Conservation (phyloP, 2,888 invertebrate genomes). For the Dolichomitus sp. region DNA sequence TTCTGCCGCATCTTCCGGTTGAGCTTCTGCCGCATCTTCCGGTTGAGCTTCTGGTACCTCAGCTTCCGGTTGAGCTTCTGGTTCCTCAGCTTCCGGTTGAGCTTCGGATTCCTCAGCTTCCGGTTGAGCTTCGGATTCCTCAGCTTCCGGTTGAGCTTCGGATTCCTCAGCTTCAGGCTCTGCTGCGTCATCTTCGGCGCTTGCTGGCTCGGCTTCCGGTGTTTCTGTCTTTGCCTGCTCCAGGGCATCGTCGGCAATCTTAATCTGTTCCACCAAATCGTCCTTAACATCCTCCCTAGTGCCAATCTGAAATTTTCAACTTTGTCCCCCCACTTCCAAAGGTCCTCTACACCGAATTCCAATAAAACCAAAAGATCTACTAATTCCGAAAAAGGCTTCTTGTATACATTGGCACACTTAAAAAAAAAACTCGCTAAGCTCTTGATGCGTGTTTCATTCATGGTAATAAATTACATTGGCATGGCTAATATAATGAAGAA, state of each 20-base stretch:
- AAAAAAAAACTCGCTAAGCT: conserved; percentile 28
- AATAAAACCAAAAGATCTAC: conserved; percentile 20
- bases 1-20: conserved; percentile 43
- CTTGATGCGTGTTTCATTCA: conserved; percentile 28
- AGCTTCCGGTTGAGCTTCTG: conserved; percentile 60
- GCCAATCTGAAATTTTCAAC: conserved; percentile 70
- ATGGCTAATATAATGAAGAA: conserved; percentile 12
- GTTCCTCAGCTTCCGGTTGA: conserved; percentile 50
- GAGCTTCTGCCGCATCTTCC: conserved; percentile 40
- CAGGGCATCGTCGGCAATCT: conserved; percentile 75
- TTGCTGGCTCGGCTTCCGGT: conserved; percentile 58
- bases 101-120: conserved; percentile 63
- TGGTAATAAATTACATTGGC: neutral
- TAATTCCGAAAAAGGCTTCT: conserved; percentile 11
- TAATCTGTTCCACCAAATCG: conserved; percentile 78
- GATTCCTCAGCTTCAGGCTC: conserved; percentile 40
- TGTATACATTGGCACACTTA: conserved; percentile 14
- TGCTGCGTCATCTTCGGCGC: conserved; percentile 25
- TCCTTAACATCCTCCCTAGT: conserved; percentile 69
- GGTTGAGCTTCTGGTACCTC: conserved; percentile 33
- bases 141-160: conserved; percentile 62
- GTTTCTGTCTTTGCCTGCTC: conserved; percentile 59
- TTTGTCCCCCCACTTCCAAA: conserved; percentile 59
- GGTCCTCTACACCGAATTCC: conserved; percentile 57
- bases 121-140: conserved; percentile 59